Evolutionary conservation across 2,113 vertebrate genomes (phyloP), one percentile per base, ranked within the genome.

Genomic region (Lucifuga dentata): DNA sequence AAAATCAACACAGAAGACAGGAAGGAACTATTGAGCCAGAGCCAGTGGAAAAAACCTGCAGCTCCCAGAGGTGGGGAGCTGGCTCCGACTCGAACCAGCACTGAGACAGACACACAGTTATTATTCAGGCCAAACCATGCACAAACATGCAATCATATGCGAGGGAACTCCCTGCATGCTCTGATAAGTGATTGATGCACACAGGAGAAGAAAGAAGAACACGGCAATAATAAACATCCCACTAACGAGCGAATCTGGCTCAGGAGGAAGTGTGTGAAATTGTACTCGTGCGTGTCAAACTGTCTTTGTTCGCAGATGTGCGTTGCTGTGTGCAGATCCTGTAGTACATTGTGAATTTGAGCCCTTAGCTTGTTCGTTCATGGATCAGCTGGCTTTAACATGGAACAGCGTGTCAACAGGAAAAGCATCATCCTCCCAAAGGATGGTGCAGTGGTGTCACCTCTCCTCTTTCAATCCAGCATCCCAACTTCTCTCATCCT

Each of bases 31-130:
- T 48, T 64, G 68, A 67, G 44, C 70, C 60, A 2, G 53, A 72
- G 68, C 76, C 68, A 63, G 69, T 33, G 19, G 19, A 65, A 68
- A 80, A 77, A 49, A n/a, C n/a, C 72, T 65, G 67, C 58, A 45
- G 44, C 11, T 73, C 63, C 51, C 59, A 56, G 57, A 61, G 73
- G 48, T 21, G 44, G 16, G 20, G 3, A 36, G 24, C 23, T 64
- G 68, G 35, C 45, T 59, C 70, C 33, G 64, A 72, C 58, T 55
- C 43, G 29, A 68, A 60, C 43, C 1, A 11, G 58, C 62, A 67
- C 66, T 17, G n/a, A 59, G 5, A 40, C 13, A 46, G 10, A 64
- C 39, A 73, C 23, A 17, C 5, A 1, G 32, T 50, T 64, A 60
- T 69, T 75, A 59, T 70, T 72, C 62, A 41, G 17, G 44, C 52